phyloP scores from a whole-genome alignment of 2,888 invertebrate genomes.

The Pterostichus madidus region DNA sequence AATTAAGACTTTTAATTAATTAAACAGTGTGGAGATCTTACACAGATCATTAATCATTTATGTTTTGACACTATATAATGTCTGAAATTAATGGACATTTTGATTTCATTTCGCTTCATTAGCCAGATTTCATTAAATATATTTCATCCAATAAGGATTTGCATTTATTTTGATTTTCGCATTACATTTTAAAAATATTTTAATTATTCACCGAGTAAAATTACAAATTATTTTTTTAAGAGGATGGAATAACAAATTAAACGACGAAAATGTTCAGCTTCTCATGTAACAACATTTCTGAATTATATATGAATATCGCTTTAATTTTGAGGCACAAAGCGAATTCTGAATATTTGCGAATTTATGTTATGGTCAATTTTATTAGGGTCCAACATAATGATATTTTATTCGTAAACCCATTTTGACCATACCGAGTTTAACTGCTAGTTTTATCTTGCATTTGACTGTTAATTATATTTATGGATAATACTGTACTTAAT shows the following conservation, averaged over 20 bases:
- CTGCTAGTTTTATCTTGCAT: background rate
- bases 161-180: background rate
- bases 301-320: slow-evolving; percentile 21
- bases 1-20: slow-evolving; percentile 43
- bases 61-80: slow-evolving; percentile 38
- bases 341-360: background rate
- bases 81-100: slow-evolving; percentile 32
- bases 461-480: background rate
- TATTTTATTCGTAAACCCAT: background rate
- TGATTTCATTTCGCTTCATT: slow-evolving; percentile 5
- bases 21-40: slow-evolving; percentile 9
- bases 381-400: background rate
- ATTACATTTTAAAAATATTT: too few species aligned
- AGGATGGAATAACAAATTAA: background rate
- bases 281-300: background rate
- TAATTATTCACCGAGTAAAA: background rate
- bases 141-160: background rate
- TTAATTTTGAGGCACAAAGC: background rate
- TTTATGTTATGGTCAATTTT: background rate
- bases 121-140: background rate
- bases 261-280: background rate
- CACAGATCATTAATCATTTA: slow-evolving; percentile 44
- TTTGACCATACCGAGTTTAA: background rate
- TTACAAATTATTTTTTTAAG: slow-evolving; percentile 5
- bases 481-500: too few species aligned